Evolutionary conservation across 2,113 vertebrate genomes (phyloP).

Genomic region (Hemicordylus capensis): DNA sequence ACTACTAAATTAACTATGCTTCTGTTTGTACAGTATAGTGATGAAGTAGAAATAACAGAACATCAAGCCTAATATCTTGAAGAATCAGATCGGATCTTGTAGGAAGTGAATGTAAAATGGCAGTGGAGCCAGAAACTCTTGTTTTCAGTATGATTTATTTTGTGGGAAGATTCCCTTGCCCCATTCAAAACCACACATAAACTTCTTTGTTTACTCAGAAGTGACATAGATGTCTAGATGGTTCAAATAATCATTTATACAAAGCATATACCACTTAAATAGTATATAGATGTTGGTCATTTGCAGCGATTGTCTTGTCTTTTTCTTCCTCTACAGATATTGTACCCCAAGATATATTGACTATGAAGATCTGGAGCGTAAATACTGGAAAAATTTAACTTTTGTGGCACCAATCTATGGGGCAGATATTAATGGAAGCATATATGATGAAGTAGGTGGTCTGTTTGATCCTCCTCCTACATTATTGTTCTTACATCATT

Average conservation of each 20-base stretch:
- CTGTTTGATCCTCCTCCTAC: background rate
- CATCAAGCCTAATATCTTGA: background rate
- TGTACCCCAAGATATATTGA: constrained; percentile 79
- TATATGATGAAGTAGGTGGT: constrained; percentile 83
- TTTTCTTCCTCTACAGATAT: constrained; percentile 70
- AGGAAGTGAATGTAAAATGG: background rate
- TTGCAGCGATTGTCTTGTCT: constrained; percentile 33
- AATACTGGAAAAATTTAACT: constrained; percentile 86
- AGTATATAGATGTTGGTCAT: background rate
- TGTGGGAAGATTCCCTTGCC: no score
- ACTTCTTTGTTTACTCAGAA: background rate
- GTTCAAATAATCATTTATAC: background rate
- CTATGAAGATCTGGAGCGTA: constrained; percentile 84
- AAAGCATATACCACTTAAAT: background rate
- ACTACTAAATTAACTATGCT: background rate
- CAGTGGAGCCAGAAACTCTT: background rate
- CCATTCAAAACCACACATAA: background rate
- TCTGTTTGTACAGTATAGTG: background rate
- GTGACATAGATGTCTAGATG: background rate
- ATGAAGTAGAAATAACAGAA: background rate
- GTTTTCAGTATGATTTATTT: background rate
- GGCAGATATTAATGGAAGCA: constrained; percentile 84
- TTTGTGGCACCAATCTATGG: constrained; percentile 85
- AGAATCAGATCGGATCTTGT: background rate
- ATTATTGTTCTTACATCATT: constrained; percentile 2